A percentile compares a stretch with the other conserved stretches of the same genome.
Evolutionary conservation across 2,113 vertebrate species (phyloP).

Genomic region (Colinus virginianus): DNA sequence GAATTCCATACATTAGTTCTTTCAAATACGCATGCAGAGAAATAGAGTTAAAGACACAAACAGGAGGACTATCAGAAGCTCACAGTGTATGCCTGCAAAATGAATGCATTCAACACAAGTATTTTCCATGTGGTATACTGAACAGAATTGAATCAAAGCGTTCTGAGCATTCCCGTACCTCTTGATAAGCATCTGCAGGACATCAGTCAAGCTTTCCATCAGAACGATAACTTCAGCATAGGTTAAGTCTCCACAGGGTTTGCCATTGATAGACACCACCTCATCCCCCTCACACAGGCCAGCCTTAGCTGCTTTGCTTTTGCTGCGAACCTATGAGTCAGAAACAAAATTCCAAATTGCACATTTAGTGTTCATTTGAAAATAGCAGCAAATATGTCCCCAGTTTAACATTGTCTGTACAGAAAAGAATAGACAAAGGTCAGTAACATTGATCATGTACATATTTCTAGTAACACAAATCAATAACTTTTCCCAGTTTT

Average conservation of each 20-base stretch:
- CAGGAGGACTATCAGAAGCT: neutral
- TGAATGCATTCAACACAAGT: neutral
- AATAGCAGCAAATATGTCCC: neutral
- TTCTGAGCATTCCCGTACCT: conserved; percentile 80
- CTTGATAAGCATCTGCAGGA: conserved; percentile 91
- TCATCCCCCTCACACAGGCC: conserved; percentile 91
- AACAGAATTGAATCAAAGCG: neutral
- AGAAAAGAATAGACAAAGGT: neutral
- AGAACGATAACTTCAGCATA: conserved; percentile 85
- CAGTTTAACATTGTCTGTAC: neutral
- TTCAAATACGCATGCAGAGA: neutral
- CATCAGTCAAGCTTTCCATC: conserved; percentile 85
- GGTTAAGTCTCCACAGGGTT: conserved; percentile 86
- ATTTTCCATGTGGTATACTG: neutral
- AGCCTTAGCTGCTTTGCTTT: conserved; percentile 83
- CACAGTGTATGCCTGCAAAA: neutral
- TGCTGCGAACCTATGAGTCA: conserved; percentile 78
- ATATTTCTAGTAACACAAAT: neutral
- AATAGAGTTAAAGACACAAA: neutral
- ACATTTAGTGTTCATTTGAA: neutral
- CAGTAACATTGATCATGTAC: neutral
- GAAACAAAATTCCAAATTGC: conserved; percentile 27
- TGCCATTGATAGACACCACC: conserved; percentile 91
- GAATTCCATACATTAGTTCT: neutral
- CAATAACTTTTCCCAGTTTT: neutral